Evolutionary conservation across 2,888 invertebrate genomes (phyloP), one percentile per base, ranked within the genome.

Genomic region (Harmothoe impar): DNA sequence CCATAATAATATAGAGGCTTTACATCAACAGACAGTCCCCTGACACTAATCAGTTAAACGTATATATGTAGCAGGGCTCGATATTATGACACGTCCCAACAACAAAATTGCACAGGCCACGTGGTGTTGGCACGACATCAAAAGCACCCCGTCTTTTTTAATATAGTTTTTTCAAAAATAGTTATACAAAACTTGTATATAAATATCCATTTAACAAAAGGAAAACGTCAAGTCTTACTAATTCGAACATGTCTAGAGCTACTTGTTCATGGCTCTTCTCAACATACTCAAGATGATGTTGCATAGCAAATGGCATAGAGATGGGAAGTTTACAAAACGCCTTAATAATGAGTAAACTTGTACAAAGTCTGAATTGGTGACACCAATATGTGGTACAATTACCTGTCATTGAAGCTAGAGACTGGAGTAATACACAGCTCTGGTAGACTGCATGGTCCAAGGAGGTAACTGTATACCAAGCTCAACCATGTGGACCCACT

Each of bases 261-360:
- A 43, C 43, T 43, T 43, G 43, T 43, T 43, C 43, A 43, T 43
- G 43, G 43, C 43, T 43, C 43, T 43, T 62, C 62, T 62, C 62
- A 62, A 3, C 62, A n/a, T 5, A 62, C n/a, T 62, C 23, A 62
- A 62, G 20, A 20, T 62, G 62, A 20, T 62, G 62, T n/a, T 72
- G 29, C 72, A 72, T 72, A 72, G 72, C 72, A 72, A 72, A 72
- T 72, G 72, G 72, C 72, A 72, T 72, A 0, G 25, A 72, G 72
- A 29, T n/a, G 62, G 62, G 62, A 62, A 3, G 20, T n/a, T 62
- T 12, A 5, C 3, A 62, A n/a, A 62, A 10, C 10, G 43, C 43
- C 43, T 43, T 62, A 62, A n/a, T 5, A 62, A 62, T 20, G 20
- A 62, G 62, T n/a, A n/a, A n/a, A 20, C 3, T 15, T 62, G 62